Percentiles rank a stretch among this genome's conserved stretches.
These are phyloP conservation scores for Xylota segnis DNA, from an alignment of 2,888 invertebrate genomes.

Conservation along the genomic window DNA sequence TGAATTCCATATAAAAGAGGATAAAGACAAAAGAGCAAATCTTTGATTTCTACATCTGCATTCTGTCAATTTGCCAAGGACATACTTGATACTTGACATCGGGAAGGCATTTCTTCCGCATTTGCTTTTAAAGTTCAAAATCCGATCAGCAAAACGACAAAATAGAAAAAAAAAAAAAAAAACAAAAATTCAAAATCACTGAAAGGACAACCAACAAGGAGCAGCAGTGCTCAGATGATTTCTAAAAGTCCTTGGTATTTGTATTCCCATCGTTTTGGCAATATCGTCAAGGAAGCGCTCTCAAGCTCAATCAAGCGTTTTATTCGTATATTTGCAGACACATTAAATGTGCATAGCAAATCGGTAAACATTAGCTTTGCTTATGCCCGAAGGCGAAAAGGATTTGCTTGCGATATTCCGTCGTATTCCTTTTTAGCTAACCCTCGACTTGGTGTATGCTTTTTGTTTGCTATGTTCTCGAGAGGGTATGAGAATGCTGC, in stretches of 20 bases:
- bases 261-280: conserved; percentile 75
- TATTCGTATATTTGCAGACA: conserved; percentile 78
- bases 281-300: conserved; percentile 73
- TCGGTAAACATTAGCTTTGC: conserved; percentile 78
- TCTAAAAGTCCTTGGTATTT: conserved; percentile 58
- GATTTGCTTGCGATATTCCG: conserved; percentile 67
- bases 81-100: conserved; percentile 28
- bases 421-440: conserved; percentile 22
- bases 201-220: conserved; percentile 33
- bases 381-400: conserved; percentile 74
- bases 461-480: conserved; percentile 48
- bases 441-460: conserved; percentile 8
- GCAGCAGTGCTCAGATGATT: conserved; percentile 37
- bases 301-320: conserved; percentile 78
- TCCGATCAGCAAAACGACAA: conserved; percentile 16
- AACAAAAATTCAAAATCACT: conserved; percentile 38
- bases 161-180: conserved; percentile 24
- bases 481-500: neutral
- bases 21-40: conserved; percentile 3
- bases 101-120: conserved; percentile 47
- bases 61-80: conserved; percentile 71
- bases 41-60: conserved; percentile 60
- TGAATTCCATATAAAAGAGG: conserved; percentile 21
- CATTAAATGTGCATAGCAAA: conserved; percentile 78
- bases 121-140: conserved; percentile 59